A percentile compares a stretch with the other conserved stretches of the same genome.
Conservation (phyloP, 1,140 invertebrate species). For the Leptinotarsa defecta region DNA sequence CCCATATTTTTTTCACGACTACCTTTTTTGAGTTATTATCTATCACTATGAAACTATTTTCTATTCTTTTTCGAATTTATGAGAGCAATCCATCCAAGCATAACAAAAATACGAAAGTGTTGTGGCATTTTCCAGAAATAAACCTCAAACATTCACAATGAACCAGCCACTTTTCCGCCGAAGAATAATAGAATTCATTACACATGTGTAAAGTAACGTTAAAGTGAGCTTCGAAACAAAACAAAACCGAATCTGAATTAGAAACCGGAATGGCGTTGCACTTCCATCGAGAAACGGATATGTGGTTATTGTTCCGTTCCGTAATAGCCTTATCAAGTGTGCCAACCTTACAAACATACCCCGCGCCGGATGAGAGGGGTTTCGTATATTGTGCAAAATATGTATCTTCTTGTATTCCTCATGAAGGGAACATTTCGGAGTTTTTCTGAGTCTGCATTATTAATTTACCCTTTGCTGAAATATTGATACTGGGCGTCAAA, state of each 20-base stretch:
- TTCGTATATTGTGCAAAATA: not conserved
- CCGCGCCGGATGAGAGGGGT: not conserved
- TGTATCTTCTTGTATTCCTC: too few species aligned
- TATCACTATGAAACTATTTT: too few species aligned
- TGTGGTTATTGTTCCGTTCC: slow-evolving; percentile 14
- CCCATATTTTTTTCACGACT: too few species aligned
- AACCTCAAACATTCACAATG: not conserved
- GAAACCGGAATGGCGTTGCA: slow-evolving; percentile 15
- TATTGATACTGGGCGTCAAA: too few species aligned
- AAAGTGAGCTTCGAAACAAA: slow-evolving; percentile 3
- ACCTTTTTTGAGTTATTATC: too few species aligned
- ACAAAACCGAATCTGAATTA: slow-evolving; percentile 15
- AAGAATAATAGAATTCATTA: slow-evolving; percentile 7
- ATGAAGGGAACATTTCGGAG: too few species aligned
- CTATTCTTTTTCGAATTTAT: too few species aligned
- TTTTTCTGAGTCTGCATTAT: too few species aligned
- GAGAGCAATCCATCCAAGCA: too few species aligned
- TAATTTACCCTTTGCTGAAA: too few species aligned
- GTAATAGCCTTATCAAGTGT: slow-evolving; percentile 13
- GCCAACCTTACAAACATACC: slow-evolving; percentile 7
- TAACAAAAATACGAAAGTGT: not conserved
- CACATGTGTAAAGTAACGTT: slow-evolving; percentile 13
- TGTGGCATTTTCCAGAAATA: not conserved
- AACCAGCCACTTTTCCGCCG: not conserved
- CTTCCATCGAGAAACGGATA: slow-evolving; percentile 16